Evolutionary conservation across 1,140 invertebrate species (phyloP), one percentile per base, ranked within the genome.

Genomic region (Akabosia matsudoensis): DNA sequence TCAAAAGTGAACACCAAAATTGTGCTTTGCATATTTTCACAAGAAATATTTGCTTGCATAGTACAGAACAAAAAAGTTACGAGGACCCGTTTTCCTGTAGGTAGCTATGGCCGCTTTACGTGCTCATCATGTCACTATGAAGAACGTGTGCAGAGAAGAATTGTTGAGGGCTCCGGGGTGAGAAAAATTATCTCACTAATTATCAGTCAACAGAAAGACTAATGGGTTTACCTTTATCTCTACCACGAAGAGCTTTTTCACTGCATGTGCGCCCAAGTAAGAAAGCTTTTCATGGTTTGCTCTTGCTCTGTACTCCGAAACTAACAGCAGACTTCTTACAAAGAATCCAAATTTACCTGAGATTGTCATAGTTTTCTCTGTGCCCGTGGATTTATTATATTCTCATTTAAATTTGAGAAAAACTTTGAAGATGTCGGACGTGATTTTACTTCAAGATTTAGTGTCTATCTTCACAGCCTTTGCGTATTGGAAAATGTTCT

Each of bases 131-230:
- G 37, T 45, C 37, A 45, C 37, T 45, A 45, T 18, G 37, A 10
- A 45, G 18, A 45, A 45, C n/a, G 37, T 45, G 37, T 45, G 18
- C 37, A 18, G 61, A 31, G 31, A 30, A 67, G 61, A 28, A 67
- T 30, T 30, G 61, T n/a, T 28, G 61, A 67, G 31, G 61, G 28
- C 61, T 67, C 61, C 31, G n/a, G 61, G 61, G 30, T 7, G 61
- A 67, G 61, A 67, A 31, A 67, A 67, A 67, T 67, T 67, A 67
- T 67, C 61, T 67, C 28, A 67, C 61, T 67, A 67, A 67, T 67
- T 67, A 67, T 67, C 61, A 67, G 61, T 67, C 61, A 67, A 67
- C 61, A 67, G 61, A 67, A 67, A 67, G 61, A 67, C 61, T 67
- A 67, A 67, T 67, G 61, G 61, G 61, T 67, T 67, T 67, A 67